phyloP scores from a whole-genome alignment of 1,140 invertebrate genomes.

The Drosophila pseudoobscura region DNA sequence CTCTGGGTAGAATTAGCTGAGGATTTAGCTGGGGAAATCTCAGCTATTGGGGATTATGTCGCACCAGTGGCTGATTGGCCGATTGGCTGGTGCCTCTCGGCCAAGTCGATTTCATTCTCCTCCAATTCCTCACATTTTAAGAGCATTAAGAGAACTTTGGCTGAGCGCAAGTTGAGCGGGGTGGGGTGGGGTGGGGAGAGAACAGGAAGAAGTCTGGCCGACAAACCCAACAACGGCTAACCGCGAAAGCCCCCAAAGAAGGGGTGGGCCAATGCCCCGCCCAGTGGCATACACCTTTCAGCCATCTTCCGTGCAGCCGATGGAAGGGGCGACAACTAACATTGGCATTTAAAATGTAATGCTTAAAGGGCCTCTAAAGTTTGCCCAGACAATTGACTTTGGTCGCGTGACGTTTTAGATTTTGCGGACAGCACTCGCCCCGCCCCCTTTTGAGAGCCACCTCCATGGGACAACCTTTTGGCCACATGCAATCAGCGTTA shows the following conservation, averaged over 20 bases:
- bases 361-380: slow-evolving; percentile 55
- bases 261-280: too few species aligned
- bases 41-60: slow-evolving; percentile 70
- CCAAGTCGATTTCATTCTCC: slow-evolving; percentile 34
- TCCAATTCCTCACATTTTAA: slow-evolving; percentile 46
- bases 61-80: slow-evolving; percentile 56
- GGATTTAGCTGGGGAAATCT: slow-evolving; percentile 54
- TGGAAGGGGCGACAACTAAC: slow-evolving; percentile 58
- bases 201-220: not conserved
- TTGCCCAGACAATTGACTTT: slow-evolving; percentile 73
- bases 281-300: too few species aligned
- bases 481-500: slow-evolving; percentile 71
- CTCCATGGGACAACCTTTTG: slow-evolving; percentile 23
- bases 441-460: not conserved
- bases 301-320: too few species aligned
- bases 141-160: slow-evolving; percentile 57
- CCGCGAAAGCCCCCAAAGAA: too few species aligned
- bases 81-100: slow-evolving; percentile 37
- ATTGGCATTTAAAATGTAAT: slow-evolving; percentile 77
- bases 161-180: too few species aligned
- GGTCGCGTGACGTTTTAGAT: slow-evolving; percentile 68
- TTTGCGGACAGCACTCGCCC: slow-evolving; percentile 11
- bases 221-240: too few species aligned
- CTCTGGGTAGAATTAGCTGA: not conserved
- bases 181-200: not conserved